Evolutionary conservation across 2,113 vertebrate genomes (phyloP), one percentile per base, ranked within the genome.

Genomic region (Irena cyanogastra): DNA sequence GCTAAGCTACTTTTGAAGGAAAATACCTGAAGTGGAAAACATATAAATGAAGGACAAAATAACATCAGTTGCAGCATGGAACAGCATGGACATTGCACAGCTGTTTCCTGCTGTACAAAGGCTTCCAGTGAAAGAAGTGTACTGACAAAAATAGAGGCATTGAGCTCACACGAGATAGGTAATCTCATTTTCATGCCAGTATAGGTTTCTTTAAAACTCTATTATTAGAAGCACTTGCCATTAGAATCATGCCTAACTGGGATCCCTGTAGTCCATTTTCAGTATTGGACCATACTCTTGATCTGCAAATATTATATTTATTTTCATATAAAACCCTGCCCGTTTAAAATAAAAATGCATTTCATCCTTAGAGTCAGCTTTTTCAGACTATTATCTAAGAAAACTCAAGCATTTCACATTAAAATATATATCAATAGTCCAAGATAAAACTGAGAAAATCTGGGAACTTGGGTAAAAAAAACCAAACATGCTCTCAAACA

Each of bases 1-100:
- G 76, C 56, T 88, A 96, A 96, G 49, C 81, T 85, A 45, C 52
- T 82, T 84, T 49, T 81, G 54, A 94, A 79, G 35, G 41, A 85
- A 93, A 90, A 95, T 27, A 83, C 15, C 19, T 86, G 19, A 35
- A 65, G 45, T 28, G 27, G 72, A 89, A 93, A 72, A 81, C 14
- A 85, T 41, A 87, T 4, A 75, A 63, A 84, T 35, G 16, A 89
- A 89, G n/a, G 44, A 45, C 42, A 80, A 94, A 91, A 87, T 13
- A 77, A 75, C 87, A 88, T 70, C 77, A 87, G 28, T 56, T 86
- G 53, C n/a, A 64, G 35, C 4, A 1, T 82, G 39, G 57, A 92
- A 90, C 27, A 53, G n/a, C 16, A 47, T 14, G 28, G 30, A 57
- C 15, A 19, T 66, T 52, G 54, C 39, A 71, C 54, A 68, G 30